Evolutionary conservation across 2,888 invertebrate species (phyloP), one percentile per base, ranked within the genome.

Genomic region (Phragmatobia fuliginosa): DNA sequence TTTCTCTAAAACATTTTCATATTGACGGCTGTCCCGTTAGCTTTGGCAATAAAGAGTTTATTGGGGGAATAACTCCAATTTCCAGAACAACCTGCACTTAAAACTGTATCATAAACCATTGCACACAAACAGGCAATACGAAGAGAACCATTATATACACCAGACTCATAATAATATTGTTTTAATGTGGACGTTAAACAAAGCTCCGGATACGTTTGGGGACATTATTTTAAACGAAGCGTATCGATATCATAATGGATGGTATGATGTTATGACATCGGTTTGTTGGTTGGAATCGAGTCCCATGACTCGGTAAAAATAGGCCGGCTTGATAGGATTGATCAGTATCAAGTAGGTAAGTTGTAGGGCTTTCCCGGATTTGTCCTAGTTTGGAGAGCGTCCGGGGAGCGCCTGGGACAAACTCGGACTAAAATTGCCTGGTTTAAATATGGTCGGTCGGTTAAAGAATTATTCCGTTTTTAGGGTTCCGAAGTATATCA

Each of bases 191-290:
- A 45, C 41, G 21, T 65, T 68, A 74, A 76, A 79, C 77, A 80
- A 80, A 77, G 38, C 74, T 8, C 38, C 77, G 80, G 80, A 76
- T 73, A 77, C 66, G 70, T 77, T 72, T 58, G 66, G 60, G 71
- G 25, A 62, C 52, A 56, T 62, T 41, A 60, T 64, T 66, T 62
- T 60, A 74, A 78, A 65, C 71, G 71, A 41, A 66, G 63, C 77
- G 66, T 62, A 62, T 25, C 70, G n/a, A 28, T 56, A 28, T 56
- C 25, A 16, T 16, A 49, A 32, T 49, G 63, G 41, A 63, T n/a
- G 66, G 52, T 52, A 62, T 25, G 28, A 21, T 33, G 41, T n/a
- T 49, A 65, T 33, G 28, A 56, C 28, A 36, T 56, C 25, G 21
- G 56, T 36, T 36, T 10, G 32, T 18, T 33, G 14, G 32, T 32